A percentile compares a stretch with the other conserved stretches of the same genome.
phyloP scores from a whole-genome alignment of 2,797 vertebrate species.

The Acrocephalus scirpaceus region DNA sequence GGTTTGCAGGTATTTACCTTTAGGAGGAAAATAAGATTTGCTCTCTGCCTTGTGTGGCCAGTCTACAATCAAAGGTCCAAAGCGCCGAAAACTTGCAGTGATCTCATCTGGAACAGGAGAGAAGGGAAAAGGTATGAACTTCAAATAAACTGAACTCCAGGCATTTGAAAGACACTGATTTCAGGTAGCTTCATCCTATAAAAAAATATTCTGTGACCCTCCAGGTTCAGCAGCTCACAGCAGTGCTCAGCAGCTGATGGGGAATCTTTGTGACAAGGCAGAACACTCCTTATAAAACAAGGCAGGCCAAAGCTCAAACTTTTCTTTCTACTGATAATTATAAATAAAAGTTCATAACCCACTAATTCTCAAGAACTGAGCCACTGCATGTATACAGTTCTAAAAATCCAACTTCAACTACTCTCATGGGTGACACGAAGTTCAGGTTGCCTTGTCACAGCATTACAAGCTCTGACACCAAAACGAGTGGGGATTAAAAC shows the following conservation, averaged over 20 bases:
- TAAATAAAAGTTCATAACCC: background rate
- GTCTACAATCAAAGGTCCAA: conserved; percentile 98
- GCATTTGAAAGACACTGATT: background rate
- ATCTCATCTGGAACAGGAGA: conserved; percentile 87
- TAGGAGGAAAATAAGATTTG: conserved; percentile 99
- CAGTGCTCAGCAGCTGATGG: background rate
- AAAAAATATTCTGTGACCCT: background rate
- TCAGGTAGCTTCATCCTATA: background rate
- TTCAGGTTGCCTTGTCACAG: background rate
- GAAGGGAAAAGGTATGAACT: background rate
- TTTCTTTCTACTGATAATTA: background rate
- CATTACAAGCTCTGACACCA: background rate
- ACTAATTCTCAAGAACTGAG: background rate
- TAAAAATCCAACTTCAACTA: background rate
- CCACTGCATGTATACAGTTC: background rate
- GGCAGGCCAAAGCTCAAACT: background rate
- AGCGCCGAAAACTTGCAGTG: conserved; percentile 97
- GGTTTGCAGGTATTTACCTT: conserved; percentile 82
- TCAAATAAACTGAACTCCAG: background rate
- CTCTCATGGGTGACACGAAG: background rate
- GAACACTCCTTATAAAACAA: background rate
- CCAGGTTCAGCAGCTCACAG: background rate
- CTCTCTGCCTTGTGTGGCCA: conserved; percentile 99
- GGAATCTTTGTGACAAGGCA: background rate
- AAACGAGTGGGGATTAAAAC: background rate